Conservation (phyloP, 2,113 vertebrate genomes). For the Galbula dea region DNA sequence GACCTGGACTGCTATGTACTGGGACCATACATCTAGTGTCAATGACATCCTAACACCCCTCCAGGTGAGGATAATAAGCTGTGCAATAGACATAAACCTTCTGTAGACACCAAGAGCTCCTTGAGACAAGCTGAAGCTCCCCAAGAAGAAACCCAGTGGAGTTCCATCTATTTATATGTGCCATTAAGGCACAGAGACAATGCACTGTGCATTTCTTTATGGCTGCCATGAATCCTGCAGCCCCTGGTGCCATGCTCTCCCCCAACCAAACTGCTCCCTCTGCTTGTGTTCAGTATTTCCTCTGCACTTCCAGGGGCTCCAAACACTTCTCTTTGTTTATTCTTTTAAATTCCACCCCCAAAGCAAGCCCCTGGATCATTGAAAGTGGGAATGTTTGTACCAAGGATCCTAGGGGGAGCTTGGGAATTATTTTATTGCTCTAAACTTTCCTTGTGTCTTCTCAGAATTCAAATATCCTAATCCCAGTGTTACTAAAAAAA, state of each 20-base stretch:
- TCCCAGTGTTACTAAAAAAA: not conserved
- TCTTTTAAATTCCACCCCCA: not conserved
- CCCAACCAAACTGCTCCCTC: not conserved
- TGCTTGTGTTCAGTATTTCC: not conserved
- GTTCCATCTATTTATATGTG: not conserved
- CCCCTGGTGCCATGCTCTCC: fast-evolving
- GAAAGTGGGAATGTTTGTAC: not conserved
- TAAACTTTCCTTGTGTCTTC: not conserved
- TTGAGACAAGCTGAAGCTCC: not conserved
- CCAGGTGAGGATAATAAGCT: not conserved
- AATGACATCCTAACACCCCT: fast-evolving
- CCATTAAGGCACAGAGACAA: not conserved
- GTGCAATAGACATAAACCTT: not conserved
- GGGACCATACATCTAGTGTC: too few relatives aligned
- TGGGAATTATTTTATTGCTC: not conserved
- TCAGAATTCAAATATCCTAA: not conserved
- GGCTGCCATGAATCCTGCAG: not conserved
- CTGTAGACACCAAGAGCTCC: fast-evolving
- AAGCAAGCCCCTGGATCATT: not conserved
- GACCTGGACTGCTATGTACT: not conserved
- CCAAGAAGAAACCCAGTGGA: not conserved
- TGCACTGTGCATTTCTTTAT: fast-evolving
- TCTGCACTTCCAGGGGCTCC: not conserved
- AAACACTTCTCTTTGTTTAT: not conserved
- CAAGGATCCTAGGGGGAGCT: not conserved